Evolutionary conservation across 2,113 vertebrate genomes (phyloP), one percentile per base, ranked within the genome.

Genomic region (Marmota monax): DNA sequence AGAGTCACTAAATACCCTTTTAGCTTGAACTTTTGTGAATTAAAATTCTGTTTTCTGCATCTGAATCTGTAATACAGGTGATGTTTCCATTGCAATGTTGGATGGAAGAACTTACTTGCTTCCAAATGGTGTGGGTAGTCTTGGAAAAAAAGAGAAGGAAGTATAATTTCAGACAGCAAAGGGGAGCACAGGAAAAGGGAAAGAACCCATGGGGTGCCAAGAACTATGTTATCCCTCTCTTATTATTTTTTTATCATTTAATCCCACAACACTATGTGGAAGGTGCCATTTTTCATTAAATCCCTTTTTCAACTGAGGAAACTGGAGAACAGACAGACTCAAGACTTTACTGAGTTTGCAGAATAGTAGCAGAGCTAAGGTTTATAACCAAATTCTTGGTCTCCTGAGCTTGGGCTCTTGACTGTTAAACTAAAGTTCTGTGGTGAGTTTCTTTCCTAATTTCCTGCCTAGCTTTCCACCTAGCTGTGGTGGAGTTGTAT

Each of bases 1-100:
- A 83, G 12, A 79, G 58, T 14, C 67, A 92, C 39, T 67, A 72
- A 76, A 84, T 45, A 70, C 2, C 11, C 20, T 58, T 88, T 96
- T 78, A 67, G 42, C 72, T 78, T 61, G 45, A 73, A 80, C 37
- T 51, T 14, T 27, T 58, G 69, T 88, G 74, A 95, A n/a, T 78
- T 42, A 76, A 20, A 2, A 88, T 96, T 92, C 73, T 90, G 18
- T 88, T 77, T 27, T 32, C 84, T 92, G 20, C 84, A 88, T 56
- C 16, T 94, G 58, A 92, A 25, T 67, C 39, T 32, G 74, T 53
- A 48, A 72, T 22, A 48, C 0, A 11, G 17, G 16, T 25, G 86
- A 17, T 56, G 25, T 61, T 97, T 87, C 51, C 7, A 67, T 67
- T 84, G 84, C 32, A 58, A 0, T 72, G 25, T 39, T 83, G 22